Evolutionary conservation across 2,888 invertebrate genomes (phyloP).

Genomic region (Bombylius discolor): DNA sequence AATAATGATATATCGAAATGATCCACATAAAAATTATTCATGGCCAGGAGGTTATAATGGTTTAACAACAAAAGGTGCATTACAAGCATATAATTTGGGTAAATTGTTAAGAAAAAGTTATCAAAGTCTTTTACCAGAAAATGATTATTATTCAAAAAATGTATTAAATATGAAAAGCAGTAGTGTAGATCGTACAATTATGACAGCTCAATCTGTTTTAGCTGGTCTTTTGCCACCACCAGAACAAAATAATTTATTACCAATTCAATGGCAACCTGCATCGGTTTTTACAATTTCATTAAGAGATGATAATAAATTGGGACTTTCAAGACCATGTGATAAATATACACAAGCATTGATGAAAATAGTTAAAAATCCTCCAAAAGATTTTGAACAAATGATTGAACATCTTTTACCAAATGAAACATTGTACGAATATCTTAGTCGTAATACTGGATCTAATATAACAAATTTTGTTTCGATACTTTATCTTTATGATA

Average conservation of each 20-base stretch:
- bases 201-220: conserved; percentile 56
- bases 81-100: conserved; percentile 62
- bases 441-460: conserved; percentile 40
- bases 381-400: conserved; percentile 35
- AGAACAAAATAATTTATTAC: background rate
- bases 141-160: conserved; percentile 44
- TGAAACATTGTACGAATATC: conserved; percentile 43
- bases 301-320: conserved; percentile 49
- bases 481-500: conserved; percentile 34
- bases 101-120: conserved; percentile 57
- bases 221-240: conserved; percentile 1
- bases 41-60: conserved; percentile 3
- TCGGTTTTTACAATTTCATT: conserved; percentile 41
- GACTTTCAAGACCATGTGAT: conserved; percentile 29
- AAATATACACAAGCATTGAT: conserved; percentile 36
- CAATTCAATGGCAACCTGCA: conserved; percentile 3
- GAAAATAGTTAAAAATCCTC: conserved; percentile 33
- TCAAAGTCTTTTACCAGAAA: conserved; percentile 47
- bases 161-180: conserved; percentile 59
- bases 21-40: conserved; percentile 2
- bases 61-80: conserved; percentile 47
- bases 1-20: background rate
- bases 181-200: conserved; percentile 67
- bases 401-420: conserved; percentile 32
- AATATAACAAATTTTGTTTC: background rate